Evolutionary conservation across 2,888 invertebrate genomes (phyloP).

Genomic region (Eupeodes latifasciatus): DNA sequence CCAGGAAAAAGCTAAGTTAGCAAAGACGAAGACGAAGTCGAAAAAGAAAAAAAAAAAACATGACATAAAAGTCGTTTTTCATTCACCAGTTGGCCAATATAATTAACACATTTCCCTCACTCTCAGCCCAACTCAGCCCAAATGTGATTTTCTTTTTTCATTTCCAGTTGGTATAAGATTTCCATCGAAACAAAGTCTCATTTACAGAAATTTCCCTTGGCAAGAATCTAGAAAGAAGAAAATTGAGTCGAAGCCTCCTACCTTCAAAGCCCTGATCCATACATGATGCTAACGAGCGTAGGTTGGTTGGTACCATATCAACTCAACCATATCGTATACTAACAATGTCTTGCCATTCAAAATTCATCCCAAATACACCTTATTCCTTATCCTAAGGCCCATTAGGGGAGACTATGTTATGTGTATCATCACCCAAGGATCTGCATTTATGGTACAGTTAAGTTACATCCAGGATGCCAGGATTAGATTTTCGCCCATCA

Average conservation of each 20-base stretch:
- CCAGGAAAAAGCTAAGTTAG: neutral
- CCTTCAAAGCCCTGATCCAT: neutral
- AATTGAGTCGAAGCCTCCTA: conserved; percentile 6
- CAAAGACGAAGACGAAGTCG: neutral
- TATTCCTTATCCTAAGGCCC: neutral
- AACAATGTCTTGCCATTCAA: conserved; percentile 42
- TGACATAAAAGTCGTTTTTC: conserved; percentile 18
- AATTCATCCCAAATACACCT: conserved; percentile 36
- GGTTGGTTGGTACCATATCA: neutral
- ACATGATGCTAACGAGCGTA: conserved; percentile 29
- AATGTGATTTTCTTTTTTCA: conserved; percentile 14
- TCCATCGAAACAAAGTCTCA: neutral
- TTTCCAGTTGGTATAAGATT: neutral
- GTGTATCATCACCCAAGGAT: conserved; percentile 7
- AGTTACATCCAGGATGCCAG: neutral
- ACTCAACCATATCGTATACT: conserved; percentile 7
- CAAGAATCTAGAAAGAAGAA: neutral
- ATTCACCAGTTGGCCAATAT: conserved; percentile 21
- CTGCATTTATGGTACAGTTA: neutral
- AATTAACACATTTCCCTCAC: conserved; percentile 45
- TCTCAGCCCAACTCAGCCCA: conserved; percentile 1
- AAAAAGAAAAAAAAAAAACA: neutral
- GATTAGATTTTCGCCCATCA: conserved; percentile 1
- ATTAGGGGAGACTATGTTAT: neutral
- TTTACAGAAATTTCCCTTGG: neutral